phyloP scores from a whole-genome alignment of 1,140 invertebrate species.

The Hyphantria cunea region DNA sequence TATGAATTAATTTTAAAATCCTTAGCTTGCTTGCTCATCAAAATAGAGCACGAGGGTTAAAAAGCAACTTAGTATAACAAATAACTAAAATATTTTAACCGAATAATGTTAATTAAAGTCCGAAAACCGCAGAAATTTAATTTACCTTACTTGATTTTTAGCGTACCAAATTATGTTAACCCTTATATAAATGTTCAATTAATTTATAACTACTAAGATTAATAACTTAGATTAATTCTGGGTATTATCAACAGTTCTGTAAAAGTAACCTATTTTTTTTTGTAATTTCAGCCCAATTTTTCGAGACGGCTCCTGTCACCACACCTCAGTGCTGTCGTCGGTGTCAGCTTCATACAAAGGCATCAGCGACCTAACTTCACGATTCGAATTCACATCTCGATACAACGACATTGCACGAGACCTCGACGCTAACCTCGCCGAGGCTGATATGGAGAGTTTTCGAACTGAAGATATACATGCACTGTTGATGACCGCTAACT shows the following conservation, averaged over 20 bases:
- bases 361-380: constrained; percentile 85
- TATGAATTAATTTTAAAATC: too few species aligned
- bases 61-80: too few species aligned
- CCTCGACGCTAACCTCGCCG: constrained; percentile 95
- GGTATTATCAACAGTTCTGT: too few species aligned
- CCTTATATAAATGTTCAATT: background rate
- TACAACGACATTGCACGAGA: constrained; percentile 94
- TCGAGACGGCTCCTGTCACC: constrained; percentile 89
- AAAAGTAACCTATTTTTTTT: background rate
- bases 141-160: background rate
- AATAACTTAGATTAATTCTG: too few species aligned
- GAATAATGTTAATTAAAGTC: constrained; percentile 16
- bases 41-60: too few species aligned
- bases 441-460: constrained; percentile 97
- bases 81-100: too few species aligned
- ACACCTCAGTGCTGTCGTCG: constrained; percentile 90
- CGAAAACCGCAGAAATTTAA: background rate
- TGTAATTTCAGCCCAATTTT: constrained; percentile 83
- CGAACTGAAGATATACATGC: constrained; percentile 95
- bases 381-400: constrained; percentile 82
- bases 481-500: constrained; percentile 86
- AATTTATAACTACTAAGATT: too few species aligned
- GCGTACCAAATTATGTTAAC: background rate
- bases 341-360: constrained; percentile 90
- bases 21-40: too few species aligned